A percentile compares a stretch with the other conserved stretches of the same genome.
These are phyloP conservation scores for Iguana delicatissima DNA, from an alignment of 2,797 vertebrate genomes.

Conservation along the genomic window DNA sequence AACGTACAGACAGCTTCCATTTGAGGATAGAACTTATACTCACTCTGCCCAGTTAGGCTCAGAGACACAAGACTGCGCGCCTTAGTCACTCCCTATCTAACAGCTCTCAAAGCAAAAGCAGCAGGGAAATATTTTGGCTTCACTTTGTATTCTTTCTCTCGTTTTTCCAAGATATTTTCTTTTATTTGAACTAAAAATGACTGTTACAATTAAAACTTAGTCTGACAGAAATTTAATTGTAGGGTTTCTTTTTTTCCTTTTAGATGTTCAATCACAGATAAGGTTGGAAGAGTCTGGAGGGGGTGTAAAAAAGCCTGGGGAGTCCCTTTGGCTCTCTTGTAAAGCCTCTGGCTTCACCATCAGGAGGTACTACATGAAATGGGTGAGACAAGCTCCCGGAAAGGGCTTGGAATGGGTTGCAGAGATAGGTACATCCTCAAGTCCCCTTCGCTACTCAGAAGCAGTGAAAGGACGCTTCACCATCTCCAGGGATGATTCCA, in stretches of 20 bases:
- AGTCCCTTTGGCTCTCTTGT: not conserved
- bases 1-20: not conserved
- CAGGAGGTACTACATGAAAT: rapidly evolving
- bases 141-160: not conserved
- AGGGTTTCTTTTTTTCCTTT: not conserved
- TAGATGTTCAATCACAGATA: not conserved
- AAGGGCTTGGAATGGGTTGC: conserved; percentile 24
- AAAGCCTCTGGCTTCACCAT: conserved; percentile 9
- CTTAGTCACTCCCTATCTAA: not conserved
- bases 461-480: conserved; percentile 51
- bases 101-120: too few relatives aligned
- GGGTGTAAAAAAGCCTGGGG: not conserved
- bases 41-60: not conserved
- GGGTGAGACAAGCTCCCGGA: not conserved
- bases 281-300: not conserved
- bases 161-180: not conserved
- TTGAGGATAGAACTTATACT: not conserved
- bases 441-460: not conserved
- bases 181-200: not conserved
- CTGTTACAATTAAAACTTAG: not conserved
- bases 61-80: too few relatives aligned
- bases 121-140: not conserved
- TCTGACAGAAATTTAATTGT: not conserved
- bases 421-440: not conserved
- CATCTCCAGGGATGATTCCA: conserved; percentile 66